Base-by-base conservation (phyloP, 2,888 invertebrate genomes). In the Drosophila tripunctata region DNA sequence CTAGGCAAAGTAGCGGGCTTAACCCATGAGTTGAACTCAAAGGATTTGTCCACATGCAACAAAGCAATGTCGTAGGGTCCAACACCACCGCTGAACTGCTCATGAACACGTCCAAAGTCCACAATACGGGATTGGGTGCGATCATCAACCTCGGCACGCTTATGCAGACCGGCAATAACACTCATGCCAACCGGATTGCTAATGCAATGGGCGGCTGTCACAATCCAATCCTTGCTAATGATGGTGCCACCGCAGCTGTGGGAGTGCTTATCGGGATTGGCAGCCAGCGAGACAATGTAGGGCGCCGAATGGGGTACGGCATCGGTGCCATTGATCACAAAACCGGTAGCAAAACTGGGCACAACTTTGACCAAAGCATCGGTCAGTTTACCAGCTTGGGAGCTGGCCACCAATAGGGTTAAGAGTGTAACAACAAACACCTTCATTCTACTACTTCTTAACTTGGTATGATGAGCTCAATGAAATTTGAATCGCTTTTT, bases 11-110 rank as follows among this genome's bases (percentile, higher is more conserved):
- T 75, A 15, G 92, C 90, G 6, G 91, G 82, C 38, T 87, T 79
- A 4, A 92, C 90, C 10, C 14, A 76, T 40, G 88, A 71, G 56
- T 88, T 89, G 65, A 90, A 89, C n/a, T 65, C 61, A 41, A 91
- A 88, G 2, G 89, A 69, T 27, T 74, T 47, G 27, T 70, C 73
- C n/a, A 89, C 76, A 60, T 88, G 88, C 56, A 94, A 72, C 2
- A 94, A 54, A 19, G 93, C 93, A 68, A 94, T 93, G 75, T 94
- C 94, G 73, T 92, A 92, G 63, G 91, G 92, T n/a, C 90, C 91
- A 15, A 92, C 90, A 2, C 89, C 89, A 12, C 92, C 92, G 27
- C 12, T 19, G 67, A 76, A 91, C 1, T 30, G 1, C 27, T 85
- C 82, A 62, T 93, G 92, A 1, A 90, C 78, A 21, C 85, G 74